Evolutionary conservation across 2,113 vertebrate genomes (phyloP).

Genomic region (Mesembrinibis cayennensis): DNA sequence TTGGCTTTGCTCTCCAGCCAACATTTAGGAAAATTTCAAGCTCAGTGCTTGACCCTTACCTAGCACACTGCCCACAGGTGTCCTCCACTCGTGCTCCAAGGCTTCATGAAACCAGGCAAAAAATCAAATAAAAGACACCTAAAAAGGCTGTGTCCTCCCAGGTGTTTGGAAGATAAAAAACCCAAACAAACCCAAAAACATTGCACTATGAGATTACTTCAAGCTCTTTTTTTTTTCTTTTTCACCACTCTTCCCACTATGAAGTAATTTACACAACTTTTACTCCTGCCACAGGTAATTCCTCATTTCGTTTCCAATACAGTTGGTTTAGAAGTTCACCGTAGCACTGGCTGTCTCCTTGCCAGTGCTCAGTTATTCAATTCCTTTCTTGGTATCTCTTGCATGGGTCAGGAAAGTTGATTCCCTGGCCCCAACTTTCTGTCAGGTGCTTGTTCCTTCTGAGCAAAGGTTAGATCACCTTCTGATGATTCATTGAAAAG

Average conservation of each 20-base stretch:
- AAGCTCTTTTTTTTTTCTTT: background rate
- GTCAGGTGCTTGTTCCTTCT: background rate
- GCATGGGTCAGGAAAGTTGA: background rate
- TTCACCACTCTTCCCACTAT: background rate
- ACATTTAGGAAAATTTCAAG: background rate
- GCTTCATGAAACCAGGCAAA: background rate
- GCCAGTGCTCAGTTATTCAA: background rate
- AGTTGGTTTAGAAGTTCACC: background rate
- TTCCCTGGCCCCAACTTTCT: background rate
- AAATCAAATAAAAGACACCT: background rate
- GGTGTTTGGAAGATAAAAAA: background rate
- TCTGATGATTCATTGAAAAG: slow-evolving; percentile 1
- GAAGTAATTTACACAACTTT: background rate
- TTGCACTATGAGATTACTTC: background rate
- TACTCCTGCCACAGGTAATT: background rate
- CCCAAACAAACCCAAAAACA: background rate
- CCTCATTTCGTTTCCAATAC: background rate
- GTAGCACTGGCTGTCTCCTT: background rate
- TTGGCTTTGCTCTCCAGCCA: background rate
- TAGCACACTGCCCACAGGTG: background rate
- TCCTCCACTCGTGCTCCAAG: background rate
- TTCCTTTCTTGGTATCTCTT: background rate
- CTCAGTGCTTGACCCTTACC: background rate
- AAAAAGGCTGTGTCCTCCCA: background rate
- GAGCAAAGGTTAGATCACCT: slow-evolving; percentile 30